Evolutionary conservation across 2,113 vertebrate species (phyloP).

Genomic region (Gavia stellata): DNA sequence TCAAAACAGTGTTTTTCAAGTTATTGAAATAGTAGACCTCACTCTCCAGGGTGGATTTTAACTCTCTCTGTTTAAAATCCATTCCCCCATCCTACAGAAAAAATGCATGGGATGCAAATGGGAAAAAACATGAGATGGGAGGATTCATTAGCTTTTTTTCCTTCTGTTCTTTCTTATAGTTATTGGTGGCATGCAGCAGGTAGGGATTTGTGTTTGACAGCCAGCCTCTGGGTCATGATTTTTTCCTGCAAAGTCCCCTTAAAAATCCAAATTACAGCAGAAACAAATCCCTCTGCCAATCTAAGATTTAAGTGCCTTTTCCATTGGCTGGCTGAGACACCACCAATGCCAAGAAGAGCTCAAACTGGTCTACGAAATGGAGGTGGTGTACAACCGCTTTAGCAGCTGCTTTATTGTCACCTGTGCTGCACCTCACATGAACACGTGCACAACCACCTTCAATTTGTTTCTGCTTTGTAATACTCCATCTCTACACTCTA

Average conservation of each 20-base stretch:
- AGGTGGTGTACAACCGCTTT: background rate
- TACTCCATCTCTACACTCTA: background rate
- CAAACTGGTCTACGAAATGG: background rate
- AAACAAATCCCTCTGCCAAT: background rate
- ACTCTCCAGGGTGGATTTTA: background rate
- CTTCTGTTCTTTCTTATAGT: background rate
- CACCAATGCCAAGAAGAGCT: background rate
- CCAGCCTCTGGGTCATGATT: background rate
- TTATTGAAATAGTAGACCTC: background rate
- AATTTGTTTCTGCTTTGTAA: background rate
- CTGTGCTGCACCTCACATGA: background rate
- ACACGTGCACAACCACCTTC: background rate
- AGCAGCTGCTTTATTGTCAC: background rate
- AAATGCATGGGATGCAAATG: background rate
- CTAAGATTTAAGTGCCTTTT: background rate
- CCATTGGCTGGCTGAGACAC: background rate
- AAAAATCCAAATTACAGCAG: background rate
- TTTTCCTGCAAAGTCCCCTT: background rate
- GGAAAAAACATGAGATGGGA: background rate
- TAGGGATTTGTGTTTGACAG: background rate
- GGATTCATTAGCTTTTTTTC: background rate
- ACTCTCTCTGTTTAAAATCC: background rate
- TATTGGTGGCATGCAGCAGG: background rate
- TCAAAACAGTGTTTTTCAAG: background rate
- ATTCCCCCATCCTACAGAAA: background rate